Evolutionary conservation across 2,113 vertebrate genomes (phyloP).

Genomic region (Hydrochoerus hydrochaeris): DNA sequence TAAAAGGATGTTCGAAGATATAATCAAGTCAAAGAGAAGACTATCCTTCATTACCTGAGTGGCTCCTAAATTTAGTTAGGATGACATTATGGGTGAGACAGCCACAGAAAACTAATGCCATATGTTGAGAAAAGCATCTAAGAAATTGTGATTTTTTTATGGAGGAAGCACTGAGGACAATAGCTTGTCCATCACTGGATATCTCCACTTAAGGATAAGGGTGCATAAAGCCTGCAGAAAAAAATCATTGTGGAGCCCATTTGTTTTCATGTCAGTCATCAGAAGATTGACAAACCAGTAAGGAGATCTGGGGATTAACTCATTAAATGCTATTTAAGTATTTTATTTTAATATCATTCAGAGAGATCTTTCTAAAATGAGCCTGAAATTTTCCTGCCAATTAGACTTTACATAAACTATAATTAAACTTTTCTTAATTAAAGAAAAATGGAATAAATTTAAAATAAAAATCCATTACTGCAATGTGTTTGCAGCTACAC

Average conservation of each 20-base stretch:
- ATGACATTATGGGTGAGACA: background rate
- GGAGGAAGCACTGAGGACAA: background rate
- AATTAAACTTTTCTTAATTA: conserved; percentile 52
- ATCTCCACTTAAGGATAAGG: background rate
- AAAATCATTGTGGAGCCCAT: too few species aligned
- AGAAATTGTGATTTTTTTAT: background rate
- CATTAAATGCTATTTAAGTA: background rate
- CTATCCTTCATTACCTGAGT: background rate
- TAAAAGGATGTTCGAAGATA: background rate
- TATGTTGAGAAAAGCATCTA: background rate
- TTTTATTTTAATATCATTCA: conserved; percentile 47
- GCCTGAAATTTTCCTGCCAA: conserved; percentile 38
- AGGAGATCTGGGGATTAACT: conserved; percentile 16
- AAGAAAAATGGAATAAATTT: conserved; percentile 45
- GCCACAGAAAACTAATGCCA: background rate
- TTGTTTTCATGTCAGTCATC: background rate
- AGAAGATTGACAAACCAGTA: background rate
- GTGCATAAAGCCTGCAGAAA: background rate
- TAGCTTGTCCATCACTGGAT: background rate
- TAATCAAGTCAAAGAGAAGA: background rate
- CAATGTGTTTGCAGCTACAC: background rate
- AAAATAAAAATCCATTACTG: conserved; percentile 17
- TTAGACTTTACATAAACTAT: conserved; percentile 20
- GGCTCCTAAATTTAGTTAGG: background rate
- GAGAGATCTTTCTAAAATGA: conserved; percentile 35